These are phyloP conservation scores for Sisyra nigra DNA, from an alignment of 2,888 invertebrate species.

Conservation along the genomic window DNA sequence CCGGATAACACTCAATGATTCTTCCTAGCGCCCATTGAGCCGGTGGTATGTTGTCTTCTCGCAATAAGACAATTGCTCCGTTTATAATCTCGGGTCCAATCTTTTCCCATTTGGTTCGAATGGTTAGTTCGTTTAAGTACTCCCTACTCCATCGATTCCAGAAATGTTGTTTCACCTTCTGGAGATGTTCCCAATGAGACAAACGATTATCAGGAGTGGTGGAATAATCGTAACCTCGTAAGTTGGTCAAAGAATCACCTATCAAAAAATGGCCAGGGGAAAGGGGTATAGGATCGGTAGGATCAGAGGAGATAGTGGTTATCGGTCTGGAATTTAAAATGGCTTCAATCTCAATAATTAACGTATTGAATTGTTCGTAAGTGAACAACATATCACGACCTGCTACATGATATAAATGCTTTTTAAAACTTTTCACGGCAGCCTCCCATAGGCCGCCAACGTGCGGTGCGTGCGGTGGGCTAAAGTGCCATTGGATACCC, in stretches of 20 bases:
- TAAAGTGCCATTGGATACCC: slow-evolving; percentile 1
- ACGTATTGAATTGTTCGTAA: slow-evolving; percentile 17
- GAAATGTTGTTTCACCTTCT: slow-evolving; percentile 12
- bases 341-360: slow-evolving; percentile 12
- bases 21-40: slow-evolving; percentile 15
- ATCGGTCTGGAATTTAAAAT: slow-evolving; percentile 12
- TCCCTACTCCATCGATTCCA: slow-evolving; percentile 13
- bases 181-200: slow-evolving; percentile 12
- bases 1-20: slow-evolving; percentile 13
- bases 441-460: slow-evolving; percentile 4
- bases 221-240: slow-evolving; percentile 5
- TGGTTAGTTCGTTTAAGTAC: slow-evolving; percentile 12
- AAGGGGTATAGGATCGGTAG: slow-evolving; percentile 8
- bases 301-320: slow-evolving; percentile 9
- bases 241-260: slow-evolving; percentile 11
- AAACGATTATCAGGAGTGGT: slow-evolving; percentile 10
- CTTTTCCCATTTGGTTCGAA: slow-evolving; percentile 11
- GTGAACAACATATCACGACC: slow-evolving; percentile 11
- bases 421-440: slow-evolving; percentile 7
- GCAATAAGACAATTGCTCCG: slow-evolving; percentile 11
- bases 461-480: not conserved
- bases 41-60: slow-evolving; percentile 13
- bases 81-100: slow-evolving; percentile 6
- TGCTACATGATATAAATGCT: slow-evolving; percentile 2
- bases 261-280: slow-evolving; percentile 12